These are phyloP conservation scores for Dipodomys spectabilis DNA, from an alignment of 2,113 vertebrate species.

Conservation along the genomic window DNA sequence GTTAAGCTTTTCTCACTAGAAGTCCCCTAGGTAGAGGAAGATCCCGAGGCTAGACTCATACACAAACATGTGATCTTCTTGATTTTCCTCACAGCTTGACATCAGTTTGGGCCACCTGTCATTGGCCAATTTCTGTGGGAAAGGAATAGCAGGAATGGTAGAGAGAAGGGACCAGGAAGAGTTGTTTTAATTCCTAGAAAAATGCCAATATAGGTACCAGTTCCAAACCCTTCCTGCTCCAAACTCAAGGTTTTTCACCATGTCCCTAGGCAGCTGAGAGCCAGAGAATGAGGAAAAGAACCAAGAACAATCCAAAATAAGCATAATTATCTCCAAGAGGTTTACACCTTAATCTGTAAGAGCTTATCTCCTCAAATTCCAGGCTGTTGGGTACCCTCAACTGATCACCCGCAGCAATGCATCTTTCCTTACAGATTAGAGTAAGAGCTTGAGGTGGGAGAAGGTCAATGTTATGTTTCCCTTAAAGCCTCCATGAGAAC, in stretches of 20 bases:
- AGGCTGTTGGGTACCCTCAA: not conserved
- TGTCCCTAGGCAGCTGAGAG: not conserved
- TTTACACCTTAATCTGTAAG: not conserved
- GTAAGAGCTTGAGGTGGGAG: too few species aligned
- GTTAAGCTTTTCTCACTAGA: not conserved
- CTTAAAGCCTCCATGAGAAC: not conserved
- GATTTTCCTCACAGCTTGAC: not conserved
- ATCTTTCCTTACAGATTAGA: not conserved
- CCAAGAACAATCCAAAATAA: not conserved
- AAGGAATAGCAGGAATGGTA: not conserved
- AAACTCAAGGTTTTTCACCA: not conserved
- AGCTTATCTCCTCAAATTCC: not conserved
- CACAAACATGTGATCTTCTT: not conserved
- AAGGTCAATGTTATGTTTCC: not conserved
- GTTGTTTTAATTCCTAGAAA: not conserved
- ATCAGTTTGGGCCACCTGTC: not conserved
- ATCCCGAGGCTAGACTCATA: not conserved
- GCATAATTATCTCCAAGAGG: not conserved
- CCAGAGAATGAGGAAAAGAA: not conserved
- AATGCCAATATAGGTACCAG: not conserved
- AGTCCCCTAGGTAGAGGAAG: not conserved
- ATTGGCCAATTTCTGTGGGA: not conserved
- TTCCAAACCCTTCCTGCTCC: not conserved
- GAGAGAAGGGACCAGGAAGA: not conserved
- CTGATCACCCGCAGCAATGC: not conserved